phyloP scores from a whole-genome alignment of 2,113 vertebrate genomes.

The Rhombomys opimus region DNA sequence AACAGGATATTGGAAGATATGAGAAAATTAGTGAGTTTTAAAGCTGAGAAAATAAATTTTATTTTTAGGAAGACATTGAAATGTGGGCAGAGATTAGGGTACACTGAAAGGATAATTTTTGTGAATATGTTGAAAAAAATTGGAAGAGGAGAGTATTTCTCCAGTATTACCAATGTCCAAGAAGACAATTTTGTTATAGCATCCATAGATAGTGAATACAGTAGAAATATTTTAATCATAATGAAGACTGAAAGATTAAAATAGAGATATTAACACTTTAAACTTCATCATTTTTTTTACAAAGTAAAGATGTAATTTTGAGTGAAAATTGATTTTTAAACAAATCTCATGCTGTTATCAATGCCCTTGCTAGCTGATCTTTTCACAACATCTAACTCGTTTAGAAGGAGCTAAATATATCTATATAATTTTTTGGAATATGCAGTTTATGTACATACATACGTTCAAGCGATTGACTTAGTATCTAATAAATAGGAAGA shows the following conservation, averaged over 20 bases:
- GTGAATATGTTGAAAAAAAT: background rate
- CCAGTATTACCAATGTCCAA: too few species aligned
- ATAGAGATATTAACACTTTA: background rate
- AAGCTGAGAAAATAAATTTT: background rate
- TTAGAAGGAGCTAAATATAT: background rate
- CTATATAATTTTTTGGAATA: background rate
- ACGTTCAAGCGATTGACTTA: background rate
- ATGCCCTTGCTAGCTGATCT: background rate
- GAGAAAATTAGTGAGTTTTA: background rate
- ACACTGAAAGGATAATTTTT: too few species aligned
- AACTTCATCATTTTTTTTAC: background rate
- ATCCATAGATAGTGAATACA: background rate
- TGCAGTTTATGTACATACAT: background rate
- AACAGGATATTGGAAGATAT: background rate
- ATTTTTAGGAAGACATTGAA: background rate
- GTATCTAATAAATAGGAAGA: background rate
- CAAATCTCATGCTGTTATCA: background rate
- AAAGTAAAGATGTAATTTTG: too few species aligned
- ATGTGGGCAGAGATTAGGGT: background rate
- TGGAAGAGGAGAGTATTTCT: too few species aligned
- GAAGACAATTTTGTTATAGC: background rate
- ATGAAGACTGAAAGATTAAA: background rate
- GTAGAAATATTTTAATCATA: background rate
- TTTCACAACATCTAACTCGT: background rate
- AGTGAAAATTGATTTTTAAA: background rate